Evolutionary conservation across 2,113 vertebrate genomes (phyloP), one percentile per base, ranked within the genome.

Genomic region (Dermatemys mawii): DNA sequence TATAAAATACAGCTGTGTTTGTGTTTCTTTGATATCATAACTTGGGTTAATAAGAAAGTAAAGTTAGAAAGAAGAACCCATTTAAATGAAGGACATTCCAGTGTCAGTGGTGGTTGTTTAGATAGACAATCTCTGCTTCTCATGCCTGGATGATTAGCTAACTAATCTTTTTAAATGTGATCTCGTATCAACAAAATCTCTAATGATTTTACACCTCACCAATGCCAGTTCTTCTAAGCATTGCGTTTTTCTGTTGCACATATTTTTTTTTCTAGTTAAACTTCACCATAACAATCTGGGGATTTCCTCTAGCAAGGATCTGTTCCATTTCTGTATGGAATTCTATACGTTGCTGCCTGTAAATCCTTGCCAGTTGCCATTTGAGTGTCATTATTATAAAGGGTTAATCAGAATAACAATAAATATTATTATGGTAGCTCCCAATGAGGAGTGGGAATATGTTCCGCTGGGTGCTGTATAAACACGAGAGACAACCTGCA

Each of bases 91-190:
- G 63, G 90, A 0, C 0, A 85, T 87, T 90, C 0, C 0, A 73
- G 51, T 92, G 87, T 88, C 86, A 85, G 82, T 87, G 90, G 80
- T 88, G 81, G 89, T n/a, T 89, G 84, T 55, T 46, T 93, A 83
- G 86, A 75, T 87, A 86, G 90, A 83, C 53, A 14, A 53, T 50
- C 87, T 91, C 51, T 16, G 22, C 86, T 91, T 91, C 60, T 63
- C 55, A 78, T 63, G 80, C n/a, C 41, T n/a, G 79, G 84, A 75
- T 90, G 94, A 95, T 96, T 93, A 92, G 83, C 88, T 93, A 93
- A 95, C 96, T 90, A 93, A 93, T 88, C n/a, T 70, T 63, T 80
- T 87, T 90, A 79, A 92, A 81, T 94, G 95, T 32, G 63, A 93
- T 51, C 78, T 81, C 95, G 79, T 90, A 94, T 92, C 92, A 86